Evolutionary conservation across 2,113 vertebrate species (phyloP), one percentile per base, ranked within the genome.

Genomic region (Aspidoscelis tigris): DNA sequence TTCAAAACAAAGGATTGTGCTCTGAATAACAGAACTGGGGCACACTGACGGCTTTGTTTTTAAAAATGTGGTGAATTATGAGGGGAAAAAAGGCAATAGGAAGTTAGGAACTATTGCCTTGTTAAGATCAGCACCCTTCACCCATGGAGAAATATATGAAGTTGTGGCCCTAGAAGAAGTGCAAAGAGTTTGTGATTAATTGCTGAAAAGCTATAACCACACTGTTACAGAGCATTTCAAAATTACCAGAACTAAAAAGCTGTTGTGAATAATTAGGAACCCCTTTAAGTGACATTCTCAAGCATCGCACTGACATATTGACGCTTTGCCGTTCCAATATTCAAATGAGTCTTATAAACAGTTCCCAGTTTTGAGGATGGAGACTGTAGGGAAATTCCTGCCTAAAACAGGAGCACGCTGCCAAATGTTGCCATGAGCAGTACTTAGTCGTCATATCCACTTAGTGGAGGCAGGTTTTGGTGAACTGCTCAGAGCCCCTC

Each of bases 381-480:
- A 0, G 1, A 18, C 61, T 73, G 69, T 0, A 0, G 66, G 66
- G 12, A 33, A n/a, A 21, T 16, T 81, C 16, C 72, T 0, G 64
- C 69, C 18, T 0, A 0, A 11, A 75, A 69, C 1, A 24, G 24
- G 43, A 84, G 43, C 71, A 26, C 14, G 65, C 80, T 20, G 39
- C 55, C 24, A 76, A 9, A 0, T 84, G 53, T 58, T 9, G 44
- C 6, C 1, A 0, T 0, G 0, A 85, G 5, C 18, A 12, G n/a
- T 81, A 22, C 5, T 14, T 50, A 82, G 58, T 77, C 80, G 69
- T 55, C 22, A 82, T 69, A 81, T 61, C 66, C 78, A 7, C 33
- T 91, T 80, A 3, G 70, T 68, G 82, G 24, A 65, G 81, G 33
- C 65, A 7, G 58, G 81, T 89, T 61, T 33, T 22, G 68, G 86